Conservation (phyloP, 2,113 vertebrate genomes). For the human region DNA sequence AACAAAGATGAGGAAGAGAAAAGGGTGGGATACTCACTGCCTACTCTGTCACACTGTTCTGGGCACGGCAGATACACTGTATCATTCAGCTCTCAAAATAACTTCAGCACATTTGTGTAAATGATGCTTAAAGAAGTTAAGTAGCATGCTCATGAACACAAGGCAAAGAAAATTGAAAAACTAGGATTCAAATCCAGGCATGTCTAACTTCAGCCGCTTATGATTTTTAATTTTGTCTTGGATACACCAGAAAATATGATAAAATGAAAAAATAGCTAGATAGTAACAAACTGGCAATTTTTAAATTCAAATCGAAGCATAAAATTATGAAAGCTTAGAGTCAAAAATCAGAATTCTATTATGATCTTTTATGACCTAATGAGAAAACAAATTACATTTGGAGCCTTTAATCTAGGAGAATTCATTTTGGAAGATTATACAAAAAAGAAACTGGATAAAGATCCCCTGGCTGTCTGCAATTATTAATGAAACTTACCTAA, state of each 20-base stretch:
- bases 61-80: neutral
- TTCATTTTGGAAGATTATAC: slow-evolving; percentile 15
- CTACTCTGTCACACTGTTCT: neutral
- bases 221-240: slow-evolving; percentile 8
- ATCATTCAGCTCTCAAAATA: neutral
- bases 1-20: neutral
- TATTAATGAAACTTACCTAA: slow-evolving; percentile 5
- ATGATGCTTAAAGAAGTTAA: neutral
- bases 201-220: neutral
- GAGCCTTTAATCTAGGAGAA: neutral
- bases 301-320: slow-evolving; percentile 7
- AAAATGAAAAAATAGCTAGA: neutral
- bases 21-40: neutral
- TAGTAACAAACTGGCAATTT: neutral
- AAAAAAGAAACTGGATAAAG: slow-evolving; percentile 14
- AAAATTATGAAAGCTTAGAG: neutral
- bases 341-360: slow-evolving; percentile 44
- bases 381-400: slow-evolving; percentile 17
- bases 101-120: neutral
- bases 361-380: slow-evolving; percentile 19
- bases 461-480: neutral
- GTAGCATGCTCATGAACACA: neutral
- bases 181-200: slow-evolving; percentile 14
- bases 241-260: neutral
- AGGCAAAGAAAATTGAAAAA: slow-evolving; percentile 16